Evolutionary conservation across 2,797 vertebrate genomes (phyloP), one percentile per base, ranked within the genome.

Genomic region (Mastacembelus armatus): DNA sequence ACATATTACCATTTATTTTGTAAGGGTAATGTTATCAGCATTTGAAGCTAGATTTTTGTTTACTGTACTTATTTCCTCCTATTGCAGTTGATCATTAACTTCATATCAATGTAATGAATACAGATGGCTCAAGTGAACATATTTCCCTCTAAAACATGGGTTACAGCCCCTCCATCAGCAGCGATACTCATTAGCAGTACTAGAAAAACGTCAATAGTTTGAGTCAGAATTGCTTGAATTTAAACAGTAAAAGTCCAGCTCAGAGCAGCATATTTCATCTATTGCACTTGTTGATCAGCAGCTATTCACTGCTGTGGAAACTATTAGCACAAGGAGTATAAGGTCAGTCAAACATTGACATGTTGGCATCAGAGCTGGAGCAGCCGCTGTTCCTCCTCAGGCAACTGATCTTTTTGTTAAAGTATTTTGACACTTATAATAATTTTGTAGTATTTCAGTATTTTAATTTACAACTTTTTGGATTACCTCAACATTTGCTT

Each of bases 161-260:
- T n/a, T n/a, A n/a, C n/a, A n/a, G n/a, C n/a, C n/a, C n/a, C n/a
- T 42, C 19, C 9, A 29, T 24, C 26, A 38, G 55, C 42, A 29
- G 2, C 1, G 67, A 87, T 85, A 87, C 45, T 72, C 11, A 88
- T 88, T 85, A 80, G 81, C 66, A 66, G 19, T 0, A 4, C 9
- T 14, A 44, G 22, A 82, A 56, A 56, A 71, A 60, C 70, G 51
- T 75, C 67, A 50, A 11, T 26, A 11, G 33, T 64, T 59, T 64
- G 47, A 76, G 43, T 43, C 0, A n/a, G 10, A 73, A 67, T 60
- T 18, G 22, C 10, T 58, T 3, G 1, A 7, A 4, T 47, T 38
- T 35, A 33, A 50, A 39, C 47, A 75, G 64, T 38, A 44, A 42
- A 19, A 51, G 38, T 36, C 8, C 10, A 14, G 30, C 2, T 19